Evolutionary conservation across 2,113 vertebrate species (phyloP).

Genomic region (Prionailurus bengalensis): DNA sequence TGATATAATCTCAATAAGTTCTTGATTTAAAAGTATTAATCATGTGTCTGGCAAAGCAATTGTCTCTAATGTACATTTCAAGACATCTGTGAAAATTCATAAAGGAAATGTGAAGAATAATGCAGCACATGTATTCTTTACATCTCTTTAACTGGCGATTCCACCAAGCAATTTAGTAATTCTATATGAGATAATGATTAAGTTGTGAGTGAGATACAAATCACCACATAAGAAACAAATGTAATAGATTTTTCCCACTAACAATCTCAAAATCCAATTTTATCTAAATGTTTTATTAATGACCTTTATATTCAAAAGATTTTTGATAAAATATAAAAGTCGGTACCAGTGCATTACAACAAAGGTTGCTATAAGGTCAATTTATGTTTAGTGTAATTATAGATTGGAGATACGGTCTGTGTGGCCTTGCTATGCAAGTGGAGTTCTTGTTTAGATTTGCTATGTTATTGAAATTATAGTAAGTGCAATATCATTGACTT

Average conservation of each 20-base stretch:
- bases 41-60: not conserved
- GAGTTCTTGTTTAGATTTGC: not conserved
- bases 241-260: not conserved
- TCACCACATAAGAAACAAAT: constrained; percentile 49
- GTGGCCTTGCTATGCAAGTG: not conserved
- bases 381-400: not conserved
- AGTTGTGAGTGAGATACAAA: constrained; percentile 56
- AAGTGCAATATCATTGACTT: not conserved
- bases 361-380: not conserved
- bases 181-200: constrained; percentile 65
- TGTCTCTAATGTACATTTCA: constrained; percentile 24
- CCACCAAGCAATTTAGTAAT: constrained; percentile 34
- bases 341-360: not conserved
- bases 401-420: not conserved
- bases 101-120: constrained; percentile 54
- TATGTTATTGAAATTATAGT: not conserved
- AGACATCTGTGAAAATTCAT: constrained; percentile 33
- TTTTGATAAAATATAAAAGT: constrained; percentile 45
- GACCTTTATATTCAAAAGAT: not conserved
- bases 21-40: constrained; percentile 67
- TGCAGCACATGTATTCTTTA: constrained; percentile 28
- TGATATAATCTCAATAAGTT: constrained; percentile 15
- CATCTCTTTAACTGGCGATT: constrained; percentile 39
- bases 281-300: constrained; percentile 59
- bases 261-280: constrained; percentile 27